Base-by-base conservation (phyloP, 2,888 invertebrate species). In the Pomacea canaliculata region DNA sequence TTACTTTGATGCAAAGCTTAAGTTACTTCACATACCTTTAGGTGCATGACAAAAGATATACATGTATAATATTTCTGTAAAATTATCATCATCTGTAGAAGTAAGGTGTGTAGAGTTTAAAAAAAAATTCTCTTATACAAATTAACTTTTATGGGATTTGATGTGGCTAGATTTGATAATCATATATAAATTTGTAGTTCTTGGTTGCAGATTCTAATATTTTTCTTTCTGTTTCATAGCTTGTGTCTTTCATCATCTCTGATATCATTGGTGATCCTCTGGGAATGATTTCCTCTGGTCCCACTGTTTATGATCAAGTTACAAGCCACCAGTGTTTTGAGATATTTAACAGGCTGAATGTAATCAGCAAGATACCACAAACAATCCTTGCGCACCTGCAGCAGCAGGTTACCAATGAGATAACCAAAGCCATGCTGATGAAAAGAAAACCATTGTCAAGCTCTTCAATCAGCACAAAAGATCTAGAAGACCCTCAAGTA, bases 201-300 rank as follows among this genome's bases (percentile, higher is more conserved):
- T 12, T 27, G 27, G 12, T 63, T 63, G 63, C 63, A 23, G n/a
- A 27, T 63, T 71, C 37, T 71, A 19, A 37, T 60, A 19, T 49
- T 23, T 49, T 19, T 1, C 37, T 46, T 68, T 68, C 9, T 68
- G 19, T 46, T 68, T 27, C 84, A 18, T 85, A 91, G 91, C 93
- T 96, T 7, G 91, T 97, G 59, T 93, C 95, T n/a, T 92, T 99
- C 76, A 94, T 99, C 76, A 92, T 99, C 18, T 98, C 98, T 0
- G 99, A 99, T 91, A 94, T 99, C 77, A 94, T 99, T 63, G 95
- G 94, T 19, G 96, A 98, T 91, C 95, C 96, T 0, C 85, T 98
- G 46, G 95, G 96, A 85, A 92, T 95, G 63, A 97, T 99, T 88
- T 98, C 98, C 7, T 97, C 97, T 92, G 99, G 98, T 0, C 98